These are phyloP conservation scores for Bellardia bayeri DNA, from an alignment of 2,888 invertebrate species.

Conservation along the genomic window DNA sequence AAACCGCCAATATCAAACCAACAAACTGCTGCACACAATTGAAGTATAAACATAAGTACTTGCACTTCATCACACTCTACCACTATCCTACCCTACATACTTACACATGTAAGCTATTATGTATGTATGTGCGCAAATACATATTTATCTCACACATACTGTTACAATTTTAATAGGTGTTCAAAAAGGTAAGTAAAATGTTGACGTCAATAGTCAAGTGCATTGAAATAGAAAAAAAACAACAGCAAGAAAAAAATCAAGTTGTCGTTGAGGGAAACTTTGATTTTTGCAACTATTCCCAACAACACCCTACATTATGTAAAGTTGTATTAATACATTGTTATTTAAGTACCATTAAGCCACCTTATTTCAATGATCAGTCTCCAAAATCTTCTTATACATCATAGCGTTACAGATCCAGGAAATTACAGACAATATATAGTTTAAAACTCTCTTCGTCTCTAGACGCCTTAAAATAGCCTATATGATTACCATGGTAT, in stretches of 20 bases:
- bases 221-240: constrained; percentile 43
- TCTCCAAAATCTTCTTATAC: too few relatives aligned
- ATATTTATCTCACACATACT: constrained; percentile 6
- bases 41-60: constrained; percentile 69
- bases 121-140: neutral
- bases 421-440: too few relatives aligned
- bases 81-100: constrained; percentile 18
- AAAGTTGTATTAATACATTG: neutral
- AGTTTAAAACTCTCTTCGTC: too few relatives aligned
- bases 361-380: too few relatives aligned
- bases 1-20: constrained; percentile 65
- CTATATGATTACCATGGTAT: too few relatives aligned
- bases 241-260: constrained; percentile 2
- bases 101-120: neutral
- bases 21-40: constrained; percentile 61
- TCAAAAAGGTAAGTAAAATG: constrained; percentile 57
- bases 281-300: constrained; percentile 1
- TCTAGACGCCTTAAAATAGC: too few relatives aligned
- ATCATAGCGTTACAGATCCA: too few relatives aligned
- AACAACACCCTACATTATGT: neutral
- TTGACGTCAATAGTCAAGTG: constrained; percentile 67
- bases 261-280: neutral
- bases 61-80: constrained; percentile 62
- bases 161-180: constrained; percentile 33
- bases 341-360: too few relatives aligned